Evolutionary conservation across 2,113 vertebrate species (phyloP), one percentile per base, ranked within the genome.

Genomic region (Rafetus swinhoei): DNA sequence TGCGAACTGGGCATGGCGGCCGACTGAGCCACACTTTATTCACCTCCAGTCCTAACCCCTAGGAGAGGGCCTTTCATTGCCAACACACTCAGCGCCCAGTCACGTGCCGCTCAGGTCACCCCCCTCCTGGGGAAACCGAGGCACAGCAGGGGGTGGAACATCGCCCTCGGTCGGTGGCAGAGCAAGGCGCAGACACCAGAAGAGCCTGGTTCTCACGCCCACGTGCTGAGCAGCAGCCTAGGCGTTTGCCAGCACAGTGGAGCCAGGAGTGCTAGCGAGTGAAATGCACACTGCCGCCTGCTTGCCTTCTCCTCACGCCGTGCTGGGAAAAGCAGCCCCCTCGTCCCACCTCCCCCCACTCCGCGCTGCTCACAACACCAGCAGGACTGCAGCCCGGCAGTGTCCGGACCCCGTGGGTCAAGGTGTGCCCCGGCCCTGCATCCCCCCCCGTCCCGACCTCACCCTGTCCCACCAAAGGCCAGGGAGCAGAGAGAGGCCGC

Each of bases 111-210:
- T 21, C 65, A 21, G 65, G 4, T 72, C 65, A 4, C 21, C n/a
- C 18, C 65, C 81, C 60, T 74, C 27, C 13, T 50, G 39, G 79
- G 89, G 92, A 93, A 95, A 95, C 19, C 81, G 95, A 83, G 86
- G 86, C 93, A 87, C 0, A 0, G n/a, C 6, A 25, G 15, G 60
- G 29, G 60, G 60, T 27, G 15, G 60, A 15, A 13, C 9, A 12
- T 62, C 13, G 6, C 60, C 27, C 60, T 1, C 60, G 7, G 60
- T 7, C 60, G 15, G 60, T 16, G 60, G 60, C 60, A 16, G 60
- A 65, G 29, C 14, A 13, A 6, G 14, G 29, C 15, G 32, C 25
- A 16, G 60, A 27, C 15, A 29, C 60, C 29, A 8, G 60, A 25
- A 15, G 15, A 3, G 60, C 60, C 29, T 65, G 60, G 60, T 16